Percentiles rank a stretch among this genome's conserved stretches.
Conservation (phyloP, 2,113 vertebrate species). For the Phycodurus eques region DNA sequence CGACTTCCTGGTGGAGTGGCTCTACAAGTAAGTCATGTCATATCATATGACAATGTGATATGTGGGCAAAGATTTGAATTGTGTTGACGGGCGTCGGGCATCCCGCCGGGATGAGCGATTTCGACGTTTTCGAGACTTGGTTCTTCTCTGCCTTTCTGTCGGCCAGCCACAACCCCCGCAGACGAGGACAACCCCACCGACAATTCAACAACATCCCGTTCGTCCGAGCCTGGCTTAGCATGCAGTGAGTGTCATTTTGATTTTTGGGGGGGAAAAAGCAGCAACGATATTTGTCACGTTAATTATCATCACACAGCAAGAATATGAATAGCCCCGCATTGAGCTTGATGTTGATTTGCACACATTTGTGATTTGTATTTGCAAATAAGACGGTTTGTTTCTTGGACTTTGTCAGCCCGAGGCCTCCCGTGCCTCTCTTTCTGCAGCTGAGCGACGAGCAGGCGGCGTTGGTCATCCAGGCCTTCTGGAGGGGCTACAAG, state of each 20-base stretch:
- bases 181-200: slow-evolving; percentile 67
- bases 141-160: background rate
- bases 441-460: slow-evolving; percentile 78
- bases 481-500: slow-evolving; percentile 92
- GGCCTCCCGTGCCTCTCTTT: slow-evolving; percentile 78
- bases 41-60: background rate
- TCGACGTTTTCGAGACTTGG: no score
- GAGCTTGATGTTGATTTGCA: background rate
- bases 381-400: background rate
- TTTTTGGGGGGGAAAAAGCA: no score
- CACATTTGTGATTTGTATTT: background rate
- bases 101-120: no score
- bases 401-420: slow-evolving; percentile 72
- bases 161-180: slow-evolving; percentile 80
- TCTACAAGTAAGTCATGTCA: slow-evolving; percentile 86
- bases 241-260: slow-evolving; percentile 80
- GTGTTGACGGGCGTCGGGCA: no score
- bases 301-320: background rate
- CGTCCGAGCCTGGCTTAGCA: slow-evolving; percentile 79
- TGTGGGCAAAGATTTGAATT: background rate
- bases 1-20: slow-evolving; percentile 88
- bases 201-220: slow-evolving; percentile 85
- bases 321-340: background rate
- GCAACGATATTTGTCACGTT: background rate
- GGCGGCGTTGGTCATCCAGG: slow-evolving; percentile 81